These are phyloP conservation scores for Caenorhabditis sp. DNA, from an alignment of 2,888 invertebrate species.

Conservation along the genomic window DNA sequence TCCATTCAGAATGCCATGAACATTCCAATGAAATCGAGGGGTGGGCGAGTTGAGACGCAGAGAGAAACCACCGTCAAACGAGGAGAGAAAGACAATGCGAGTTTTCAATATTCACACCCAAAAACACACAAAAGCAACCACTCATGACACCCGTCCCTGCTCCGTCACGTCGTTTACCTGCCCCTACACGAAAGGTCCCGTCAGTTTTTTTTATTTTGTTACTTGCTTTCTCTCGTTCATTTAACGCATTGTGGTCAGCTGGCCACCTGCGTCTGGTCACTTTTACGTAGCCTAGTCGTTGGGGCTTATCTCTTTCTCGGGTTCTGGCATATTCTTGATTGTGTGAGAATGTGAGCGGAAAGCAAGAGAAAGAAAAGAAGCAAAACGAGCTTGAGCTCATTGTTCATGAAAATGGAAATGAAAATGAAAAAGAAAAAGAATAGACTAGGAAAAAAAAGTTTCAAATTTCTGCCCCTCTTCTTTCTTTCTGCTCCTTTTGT, in stretches of 20 bases:
- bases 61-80: not conserved
- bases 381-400: no score
- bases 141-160: not conserved
- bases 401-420: not conserved
- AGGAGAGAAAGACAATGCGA: conserved; percentile 40
- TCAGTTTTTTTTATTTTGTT: not conserved
- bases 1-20: conserved; percentile 18
- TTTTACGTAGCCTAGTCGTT: conserved; percentile 25
- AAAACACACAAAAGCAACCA: conserved; percentile 29
- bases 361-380: no score
- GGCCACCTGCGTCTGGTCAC: conserved; percentile 47
- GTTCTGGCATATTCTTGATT: conserved; percentile 5
- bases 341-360: not conserved
- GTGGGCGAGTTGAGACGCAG: conserved; percentile 36
- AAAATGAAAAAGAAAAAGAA: not conserved
- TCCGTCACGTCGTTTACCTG: no score
- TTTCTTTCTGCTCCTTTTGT: not conserved
- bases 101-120: conserved; percentile 50
- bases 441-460: not conserved
- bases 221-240: not conserved
- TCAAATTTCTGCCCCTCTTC: conserved; percentile 11
- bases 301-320: conserved; percentile 17
- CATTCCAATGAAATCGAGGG: conserved; percentile 23
- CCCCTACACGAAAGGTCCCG: not conserved
- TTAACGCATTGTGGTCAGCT: conserved; percentile 18